A percentile compares a stretch with the other conserved stretches of the same genome.
Conservation (phyloP, 2,797 vertebrate species). For the Rhinoraja longicauda region DNA sequence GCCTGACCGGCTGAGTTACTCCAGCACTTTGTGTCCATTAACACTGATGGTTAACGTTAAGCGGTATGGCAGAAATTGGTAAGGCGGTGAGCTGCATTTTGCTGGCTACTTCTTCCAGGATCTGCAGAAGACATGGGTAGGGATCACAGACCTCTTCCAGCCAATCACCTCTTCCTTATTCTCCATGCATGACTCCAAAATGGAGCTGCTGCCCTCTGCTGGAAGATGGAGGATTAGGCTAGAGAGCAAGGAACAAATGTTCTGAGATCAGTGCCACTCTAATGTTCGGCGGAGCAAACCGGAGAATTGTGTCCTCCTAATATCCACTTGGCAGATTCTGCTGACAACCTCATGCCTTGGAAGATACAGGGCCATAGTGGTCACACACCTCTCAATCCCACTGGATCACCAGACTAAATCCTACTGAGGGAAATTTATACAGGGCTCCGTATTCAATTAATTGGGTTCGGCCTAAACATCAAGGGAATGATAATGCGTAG, state of each 20-base stretch:
- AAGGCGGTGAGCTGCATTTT: not conserved
- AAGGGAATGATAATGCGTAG: no score
- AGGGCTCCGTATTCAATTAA: no score
- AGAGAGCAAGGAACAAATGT: not conserved
- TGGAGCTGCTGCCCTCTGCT: slow-evolving; percentile 22
- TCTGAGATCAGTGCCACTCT: not conserved
- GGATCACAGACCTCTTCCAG: not conserved
- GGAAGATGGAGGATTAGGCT: not conserved
- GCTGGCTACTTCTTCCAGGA: not conserved
- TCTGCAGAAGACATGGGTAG: not conserved
- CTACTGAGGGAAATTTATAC: no score
- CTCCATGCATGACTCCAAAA: not conserved
- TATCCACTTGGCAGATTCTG: not conserved
- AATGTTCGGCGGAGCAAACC: not conserved
- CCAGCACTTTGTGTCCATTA: no score
- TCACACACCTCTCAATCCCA: not conserved
- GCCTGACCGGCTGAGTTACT: no score
- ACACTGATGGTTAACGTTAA: no score
- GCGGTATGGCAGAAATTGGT: not conserved
- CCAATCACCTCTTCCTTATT: not conserved
- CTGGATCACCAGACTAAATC: no score
- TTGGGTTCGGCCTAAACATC: no score
- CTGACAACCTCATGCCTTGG: not conserved
- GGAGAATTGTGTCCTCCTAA: not conserved
- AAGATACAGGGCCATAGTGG: not conserved